Evolutionary conservation across 2,113 vertebrate species (phyloP).

Genomic region (Neolamprologus longior): DNA sequence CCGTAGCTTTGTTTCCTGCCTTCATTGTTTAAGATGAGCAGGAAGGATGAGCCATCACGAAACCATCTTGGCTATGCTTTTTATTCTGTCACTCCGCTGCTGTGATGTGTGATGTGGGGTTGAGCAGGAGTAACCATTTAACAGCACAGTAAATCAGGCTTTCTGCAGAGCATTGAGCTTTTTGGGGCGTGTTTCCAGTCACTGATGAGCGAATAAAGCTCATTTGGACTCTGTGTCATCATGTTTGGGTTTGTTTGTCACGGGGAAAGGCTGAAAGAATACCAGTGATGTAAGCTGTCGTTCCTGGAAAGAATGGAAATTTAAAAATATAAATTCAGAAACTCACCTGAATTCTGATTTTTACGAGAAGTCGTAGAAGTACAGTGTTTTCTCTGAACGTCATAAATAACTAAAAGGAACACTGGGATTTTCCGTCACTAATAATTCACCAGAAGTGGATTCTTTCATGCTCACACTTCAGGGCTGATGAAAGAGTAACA

Average conservation of each 20-base stretch:
- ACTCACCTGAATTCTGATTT: not conserved
- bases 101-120: fast-evolving
- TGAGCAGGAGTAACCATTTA: not conserved
- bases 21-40: slow-evolving; percentile 35
- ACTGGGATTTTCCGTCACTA: not conserved
- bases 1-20: slow-evolving; percentile 20
- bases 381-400: not conserved
- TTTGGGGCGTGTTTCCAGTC: not conserved
- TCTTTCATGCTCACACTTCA: not conserved
- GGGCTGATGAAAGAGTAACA: not conserved
- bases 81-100: not conserved
- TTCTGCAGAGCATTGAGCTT: too few species aligned
- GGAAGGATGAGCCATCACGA: slow-evolving; percentile 41
- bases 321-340: not conserved
- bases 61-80: not conserved
- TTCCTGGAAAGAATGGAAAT: not conserved
- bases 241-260: not conserved
- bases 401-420: not conserved
- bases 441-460: not conserved
- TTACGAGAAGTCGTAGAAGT: fast-evolving
- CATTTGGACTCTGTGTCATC: not conserved
- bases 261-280: not conserved
- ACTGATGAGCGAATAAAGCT: not conserved
- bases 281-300: fast-evolving
- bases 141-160: not conserved